Evolutionary conservation across 1,140 invertebrate species (phyloP), one percentile per base, ranked within the genome.

Genomic region (Colletes latitarsis): DNA sequence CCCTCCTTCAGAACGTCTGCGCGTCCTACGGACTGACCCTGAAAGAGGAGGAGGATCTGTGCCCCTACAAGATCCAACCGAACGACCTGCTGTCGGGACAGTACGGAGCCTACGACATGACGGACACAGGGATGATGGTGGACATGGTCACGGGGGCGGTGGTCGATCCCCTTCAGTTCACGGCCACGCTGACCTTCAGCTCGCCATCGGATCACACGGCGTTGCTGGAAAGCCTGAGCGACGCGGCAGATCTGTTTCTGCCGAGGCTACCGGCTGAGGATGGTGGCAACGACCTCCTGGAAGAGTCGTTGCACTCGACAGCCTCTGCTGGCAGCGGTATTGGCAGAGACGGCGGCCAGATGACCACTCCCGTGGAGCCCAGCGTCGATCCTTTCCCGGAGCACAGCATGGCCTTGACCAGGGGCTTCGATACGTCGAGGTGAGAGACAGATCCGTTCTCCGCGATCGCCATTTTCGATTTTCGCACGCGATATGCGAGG

Each of bases 121-220:
- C 94, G 4, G 95, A 96, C 83, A 96, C 97, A 62, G 95, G 95
- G 1, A 97, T 97, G 94, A 97, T 97, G 94, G 96, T 96, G 0
- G 96, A 97, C 88, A 95, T 97, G 94, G 94, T 95, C 17, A 96
- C 95, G 0, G 96, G 96, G 6, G 94, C 95, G 15, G 96, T 96
- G 0, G 96, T 96, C 6, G 96, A 97, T 91, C 96, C 96, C 1
- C 93, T 97, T 17, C 96, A 97, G 88, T 97, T 97, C 88, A 96
- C 96, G 6, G 96, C 96, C 0, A 97, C 96, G 0, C 89, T 97
- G 30, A 97, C 96, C 60, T 96, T 97, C 87, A 96, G 96, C 62
- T 95, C 95, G 21, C 95, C 96, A 3, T 95, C 96, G 17, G 97
- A 97, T 92, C 96, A 96, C 85, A 92, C 91, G 1, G 95, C 95